Conservation (phyloP, 2,797 vertebrate genomes). For the Diceros bicornis region DNA sequence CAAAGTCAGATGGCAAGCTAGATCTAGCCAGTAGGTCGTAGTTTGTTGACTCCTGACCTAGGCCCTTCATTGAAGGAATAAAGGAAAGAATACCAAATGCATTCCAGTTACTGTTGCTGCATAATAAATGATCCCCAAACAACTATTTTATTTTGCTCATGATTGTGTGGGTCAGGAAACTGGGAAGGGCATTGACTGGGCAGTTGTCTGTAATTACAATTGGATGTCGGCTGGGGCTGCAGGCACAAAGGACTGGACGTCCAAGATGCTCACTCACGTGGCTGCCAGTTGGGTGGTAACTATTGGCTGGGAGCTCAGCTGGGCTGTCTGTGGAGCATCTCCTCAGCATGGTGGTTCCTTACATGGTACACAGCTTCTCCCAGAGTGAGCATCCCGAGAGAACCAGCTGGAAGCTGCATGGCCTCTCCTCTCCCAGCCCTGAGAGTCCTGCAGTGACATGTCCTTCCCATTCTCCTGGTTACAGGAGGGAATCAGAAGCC, state of each 20-base stretch:
- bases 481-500: neutral
- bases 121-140: neutral
- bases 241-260: neutral
- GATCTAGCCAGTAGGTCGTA: neutral
- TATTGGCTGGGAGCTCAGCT: neutral
- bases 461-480: neutral
- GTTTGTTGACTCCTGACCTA: neutral
- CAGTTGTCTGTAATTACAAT: neutral
- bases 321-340: neutral
- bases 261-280: fast-evolving
- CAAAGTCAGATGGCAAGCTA: neutral
- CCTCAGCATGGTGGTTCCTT: fast-evolving
- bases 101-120: neutral
- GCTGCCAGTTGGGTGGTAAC: no score
- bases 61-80: neutral
- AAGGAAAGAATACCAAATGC: neutral
- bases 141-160: neutral
- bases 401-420: fast-evolving
- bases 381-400: neutral
- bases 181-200: neutral
- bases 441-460: fast-evolving
- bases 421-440: no score
- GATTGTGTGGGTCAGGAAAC: neutral
- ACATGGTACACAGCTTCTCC: neutral
- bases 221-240: neutral